Conservation (phyloP, 2,113 vertebrate species). For the Spermophilus dauricus region DNA sequence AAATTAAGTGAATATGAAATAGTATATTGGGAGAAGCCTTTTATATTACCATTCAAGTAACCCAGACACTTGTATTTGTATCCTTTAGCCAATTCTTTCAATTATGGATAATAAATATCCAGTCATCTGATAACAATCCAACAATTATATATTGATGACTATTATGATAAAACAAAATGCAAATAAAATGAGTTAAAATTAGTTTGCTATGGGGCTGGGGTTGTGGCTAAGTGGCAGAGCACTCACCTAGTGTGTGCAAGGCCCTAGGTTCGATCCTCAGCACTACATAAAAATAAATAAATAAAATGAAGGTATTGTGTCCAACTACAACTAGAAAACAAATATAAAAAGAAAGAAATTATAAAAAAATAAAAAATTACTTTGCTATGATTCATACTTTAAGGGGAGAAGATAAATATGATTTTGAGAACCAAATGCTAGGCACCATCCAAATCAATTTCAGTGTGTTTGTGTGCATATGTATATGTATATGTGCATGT, state of each 20-base stretch:
- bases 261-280: no score
- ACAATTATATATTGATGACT: slow-evolving; percentile 31
- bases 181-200: slow-evolving; percentile 39
- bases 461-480: no score
- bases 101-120: slow-evolving; percentile 15
- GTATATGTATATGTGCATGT: no score
- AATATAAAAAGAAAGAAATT: no score
- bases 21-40: slow-evolving; percentile 40
- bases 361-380: background rate
- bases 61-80: background rate
- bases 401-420: background rate
- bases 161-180: slow-evolving; percentile 22
- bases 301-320: no score
- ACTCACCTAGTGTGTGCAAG: no score
- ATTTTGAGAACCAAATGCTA: background rate
- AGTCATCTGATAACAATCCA: background rate
- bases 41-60: slow-evolving; percentile 35
- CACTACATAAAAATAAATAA: no score
- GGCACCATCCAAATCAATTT: background rate
- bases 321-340: no score
- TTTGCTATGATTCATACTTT: background rate
- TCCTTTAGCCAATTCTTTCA: background rate
- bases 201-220: background rate
- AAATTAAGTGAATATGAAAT: slow-evolving; percentile 60
- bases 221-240: no score